A percentile compares a stretch with the other conserved stretches of the same genome.
These are phyloP conservation scores for Falcunculus frontatus DNA, from an alignment of 2,113 vertebrate species.

Conservation along the genomic window DNA sequence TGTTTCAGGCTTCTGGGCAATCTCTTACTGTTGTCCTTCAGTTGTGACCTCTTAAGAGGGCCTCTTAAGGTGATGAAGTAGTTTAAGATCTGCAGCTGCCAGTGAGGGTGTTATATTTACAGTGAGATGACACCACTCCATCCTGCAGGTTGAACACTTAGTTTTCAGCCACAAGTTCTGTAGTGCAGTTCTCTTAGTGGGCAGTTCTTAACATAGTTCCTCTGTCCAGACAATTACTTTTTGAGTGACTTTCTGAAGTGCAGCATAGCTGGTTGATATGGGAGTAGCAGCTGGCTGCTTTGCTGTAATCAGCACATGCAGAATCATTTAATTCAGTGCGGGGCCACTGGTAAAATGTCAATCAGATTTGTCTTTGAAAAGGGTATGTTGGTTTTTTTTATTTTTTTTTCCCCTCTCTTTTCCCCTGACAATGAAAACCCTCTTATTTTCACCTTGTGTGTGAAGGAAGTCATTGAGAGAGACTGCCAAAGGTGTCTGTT, in stretches of 20 bases:
- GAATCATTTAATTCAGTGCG: not conserved
- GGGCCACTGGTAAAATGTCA: not conserved
- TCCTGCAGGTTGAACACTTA: not conserved
- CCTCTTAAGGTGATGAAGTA: not conserved
- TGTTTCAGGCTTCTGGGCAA: not conserved
- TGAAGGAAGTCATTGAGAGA: not conserved
- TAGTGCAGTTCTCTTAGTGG: not conserved
- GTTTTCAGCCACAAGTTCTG: not conserved
- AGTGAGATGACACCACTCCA: not conserved
- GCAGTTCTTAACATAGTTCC: not conserved
- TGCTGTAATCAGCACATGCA: not conserved
- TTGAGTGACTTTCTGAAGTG: not conserved
- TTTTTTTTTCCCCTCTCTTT: not conserved
- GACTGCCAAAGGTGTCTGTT: not conserved
- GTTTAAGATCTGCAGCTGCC: constrained; percentile 17
- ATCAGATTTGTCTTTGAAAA: not conserved
- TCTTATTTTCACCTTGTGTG: not conserved
- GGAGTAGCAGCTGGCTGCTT: not conserved
- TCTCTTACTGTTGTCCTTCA: not conserved
- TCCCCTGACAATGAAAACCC: not conserved
- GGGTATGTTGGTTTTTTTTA: not conserved
- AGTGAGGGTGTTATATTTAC: not conserved
- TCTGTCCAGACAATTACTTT: not conserved
- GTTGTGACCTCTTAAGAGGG: not conserved
- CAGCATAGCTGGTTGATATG: rapidly evolving